Conservation (phyloP, 2,113 vertebrate genomes). For the Myanophis thanlyinensis region DNA sequence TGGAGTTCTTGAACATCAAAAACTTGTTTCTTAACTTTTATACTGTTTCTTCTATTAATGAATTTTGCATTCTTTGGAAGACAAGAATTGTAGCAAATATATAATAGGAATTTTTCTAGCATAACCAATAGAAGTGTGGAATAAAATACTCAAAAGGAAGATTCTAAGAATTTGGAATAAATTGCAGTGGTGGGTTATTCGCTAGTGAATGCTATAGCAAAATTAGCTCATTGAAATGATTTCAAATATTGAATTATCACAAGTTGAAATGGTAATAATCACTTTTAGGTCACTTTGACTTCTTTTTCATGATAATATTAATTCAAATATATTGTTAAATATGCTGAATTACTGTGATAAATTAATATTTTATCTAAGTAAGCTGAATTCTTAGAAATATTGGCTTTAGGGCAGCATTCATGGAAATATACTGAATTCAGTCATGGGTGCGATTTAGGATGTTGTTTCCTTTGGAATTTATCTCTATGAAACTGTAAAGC, state of each 20-base stretch:
- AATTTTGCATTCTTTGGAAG: constrained; percentile 25
- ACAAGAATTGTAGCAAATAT: neutral
- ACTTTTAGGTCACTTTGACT: neutral
- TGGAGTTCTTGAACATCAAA: constrained; percentile 27
- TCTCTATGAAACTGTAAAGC: no score
- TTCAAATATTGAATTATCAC: neutral
- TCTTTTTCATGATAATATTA: neutral
- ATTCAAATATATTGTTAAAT: neutral
- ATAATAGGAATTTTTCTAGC: constrained; percentile 26
- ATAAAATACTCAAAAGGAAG: neutral
- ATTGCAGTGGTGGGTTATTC: neutral
- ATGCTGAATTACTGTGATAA: neutral
- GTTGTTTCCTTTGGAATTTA: neutral
- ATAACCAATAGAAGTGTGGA: constrained; percentile 14
- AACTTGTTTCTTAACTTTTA: neutral
- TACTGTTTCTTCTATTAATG: neutral
- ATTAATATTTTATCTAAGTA: neutral
- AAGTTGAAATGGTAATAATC: neutral
- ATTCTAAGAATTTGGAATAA: neutral
- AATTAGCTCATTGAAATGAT: neutral
- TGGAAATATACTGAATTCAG: neutral
- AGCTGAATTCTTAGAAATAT: neutral
- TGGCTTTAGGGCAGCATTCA: neutral
- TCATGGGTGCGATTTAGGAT: neutral
- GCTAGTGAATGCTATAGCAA: neutral